A percentile compares a stretch with the other conserved stretches of the same genome.
Evolutionary conservation across 2,797 vertebrate species (phyloP).

Genomic region (Atherinosoma microstoma): DNA sequence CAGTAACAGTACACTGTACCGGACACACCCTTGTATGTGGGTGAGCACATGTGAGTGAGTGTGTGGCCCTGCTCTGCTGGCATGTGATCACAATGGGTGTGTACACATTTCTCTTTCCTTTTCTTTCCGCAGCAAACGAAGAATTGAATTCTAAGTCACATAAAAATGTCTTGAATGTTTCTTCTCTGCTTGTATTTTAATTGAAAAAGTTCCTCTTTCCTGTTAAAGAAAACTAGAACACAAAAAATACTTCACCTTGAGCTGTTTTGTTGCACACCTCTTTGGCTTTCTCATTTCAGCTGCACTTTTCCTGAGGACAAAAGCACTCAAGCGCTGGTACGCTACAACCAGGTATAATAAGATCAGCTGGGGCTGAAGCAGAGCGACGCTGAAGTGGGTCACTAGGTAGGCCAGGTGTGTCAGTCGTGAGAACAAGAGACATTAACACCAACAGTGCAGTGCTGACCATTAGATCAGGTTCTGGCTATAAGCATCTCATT

Average conservation of each 20-base stretch:
- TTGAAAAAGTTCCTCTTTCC: background rate
- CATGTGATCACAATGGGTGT: conserved; percentile 60
- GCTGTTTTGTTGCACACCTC: conserved; percentile 15
- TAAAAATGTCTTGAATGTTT: conserved; percentile 18
- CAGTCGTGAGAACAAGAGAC: conserved; percentile 4
- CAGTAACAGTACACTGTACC: conserved; percentile 46
- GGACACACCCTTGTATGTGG: conserved; percentile 72
- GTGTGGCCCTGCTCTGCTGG: conserved; percentile 58
- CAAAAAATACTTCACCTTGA: conserved; percentile 14
- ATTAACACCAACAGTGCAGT: background rate
- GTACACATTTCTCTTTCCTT: conserved; percentile 29
- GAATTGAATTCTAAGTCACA: conserved; percentile 21
- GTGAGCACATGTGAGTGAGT: conserved; percentile 40
- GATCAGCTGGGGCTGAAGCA: conserved; percentile 31
- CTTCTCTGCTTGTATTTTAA: conserved; percentile 1
- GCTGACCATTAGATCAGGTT: background rate
- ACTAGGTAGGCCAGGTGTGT: conserved; percentile 53
- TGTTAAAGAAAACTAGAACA: conserved; percentile 15
- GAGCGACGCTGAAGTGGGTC: conserved; percentile 51
- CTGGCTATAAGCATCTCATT: background rate
- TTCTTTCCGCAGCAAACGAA: conserved; percentile 41
- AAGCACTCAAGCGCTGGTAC: conserved; percentile 11
- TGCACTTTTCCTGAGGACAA: conserved; percentile 2
- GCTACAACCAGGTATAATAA: conserved; percentile 13
- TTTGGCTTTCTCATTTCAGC: conserved; percentile 4